A percentile compares a stretch with the other conserved stretches of the same genome.
Conservation (phyloP, 1,140 invertebrate genomes). For the Colletes gigas region DNA sequence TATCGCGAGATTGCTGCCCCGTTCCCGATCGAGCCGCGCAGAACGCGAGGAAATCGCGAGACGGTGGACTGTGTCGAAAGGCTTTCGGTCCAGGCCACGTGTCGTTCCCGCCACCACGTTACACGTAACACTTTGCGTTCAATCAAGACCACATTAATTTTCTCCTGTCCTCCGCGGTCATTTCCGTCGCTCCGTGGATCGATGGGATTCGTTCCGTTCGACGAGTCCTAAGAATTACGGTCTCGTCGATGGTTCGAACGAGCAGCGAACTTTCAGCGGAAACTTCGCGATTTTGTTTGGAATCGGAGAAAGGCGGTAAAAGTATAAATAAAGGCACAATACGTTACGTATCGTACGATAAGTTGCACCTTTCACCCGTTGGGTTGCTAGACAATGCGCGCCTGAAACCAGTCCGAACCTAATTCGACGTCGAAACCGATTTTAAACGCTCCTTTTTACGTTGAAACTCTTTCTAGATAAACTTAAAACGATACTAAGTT, state of each 20-base stretch:
- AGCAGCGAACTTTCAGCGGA: neutral
- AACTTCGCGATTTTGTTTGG: neutral
- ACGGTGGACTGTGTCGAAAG: neutral
- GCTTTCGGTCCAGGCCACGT: neutral
- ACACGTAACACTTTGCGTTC: neutral
- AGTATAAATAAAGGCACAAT: too few species aligned
- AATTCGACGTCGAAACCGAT: neutral
- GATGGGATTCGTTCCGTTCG: too few species aligned
- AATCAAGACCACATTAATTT: neutral
- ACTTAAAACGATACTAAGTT: too few species aligned
- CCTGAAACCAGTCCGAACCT: neutral
- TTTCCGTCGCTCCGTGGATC: too few species aligned
- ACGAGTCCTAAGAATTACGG: too few species aligned
- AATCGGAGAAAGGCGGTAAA: slow-evolving; percentile 30
- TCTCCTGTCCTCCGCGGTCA: too few species aligned
- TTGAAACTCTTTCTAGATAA: too few species aligned
- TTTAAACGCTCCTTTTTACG: neutral
- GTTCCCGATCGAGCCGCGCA: slow-evolving; percentile 12
- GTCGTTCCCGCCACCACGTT: slow-evolving; percentile 2
- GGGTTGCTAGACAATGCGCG: neutral
- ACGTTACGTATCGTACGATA: slow-evolving; percentile 38
- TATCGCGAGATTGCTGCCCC: slow-evolving; percentile 25
- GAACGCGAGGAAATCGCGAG: neutral
- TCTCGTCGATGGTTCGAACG: too few species aligned
- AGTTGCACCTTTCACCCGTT: slow-evolving; percentile 46